A percentile compares a stretch with the other conserved stretches of the same genome.
Conservation (phyloP, 2,888 invertebrate species). For the Chelonus formosanus region DNA sequence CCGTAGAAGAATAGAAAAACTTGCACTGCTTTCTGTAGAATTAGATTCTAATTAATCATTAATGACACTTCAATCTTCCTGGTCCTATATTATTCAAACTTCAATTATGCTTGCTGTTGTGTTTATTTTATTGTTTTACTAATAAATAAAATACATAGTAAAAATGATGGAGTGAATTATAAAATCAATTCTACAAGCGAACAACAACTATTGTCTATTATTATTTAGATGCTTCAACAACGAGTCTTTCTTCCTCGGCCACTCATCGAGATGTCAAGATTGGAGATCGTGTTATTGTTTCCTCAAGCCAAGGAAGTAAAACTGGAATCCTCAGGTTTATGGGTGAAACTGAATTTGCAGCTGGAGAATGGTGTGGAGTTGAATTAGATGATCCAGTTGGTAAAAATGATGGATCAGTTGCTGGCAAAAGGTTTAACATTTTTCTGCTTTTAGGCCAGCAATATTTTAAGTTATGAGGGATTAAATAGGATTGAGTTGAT, state of each 20-base stretch:
- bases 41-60: neutral
- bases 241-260: constrained; percentile 65
- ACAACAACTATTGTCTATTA: neutral
- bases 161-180: neutral
- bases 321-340: constrained; percentile 86
- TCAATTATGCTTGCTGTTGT: constrained; percentile 1
- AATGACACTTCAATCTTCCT: neutral
- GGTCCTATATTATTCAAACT: neutral
- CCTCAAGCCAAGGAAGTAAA: constrained; percentile 86
- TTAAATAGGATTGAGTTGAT: too few relatives aligned
- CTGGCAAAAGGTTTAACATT: constrained; percentile 79
- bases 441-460: constrained; percentile 1
- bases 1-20: constrained; percentile 31
- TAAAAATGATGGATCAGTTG: constrained; percentile 95
- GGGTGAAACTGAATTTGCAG: constrained; percentile 89
- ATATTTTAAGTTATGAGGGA: too few relatives aligned
- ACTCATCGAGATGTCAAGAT: constrained; percentile 74
- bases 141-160: neutral
- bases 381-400: constrained; percentile 93
- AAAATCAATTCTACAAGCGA: neutral
- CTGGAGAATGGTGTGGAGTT: constrained; percentile 95
- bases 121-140: neutral
- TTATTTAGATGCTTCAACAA: constrained; percentile 66
- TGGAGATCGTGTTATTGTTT: constrained; percentile 92
- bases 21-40: constrained; percentile 31